Conservation (phyloP, 2,888 invertebrate species). For the Hirtodrosophila alboralis region DNA sequence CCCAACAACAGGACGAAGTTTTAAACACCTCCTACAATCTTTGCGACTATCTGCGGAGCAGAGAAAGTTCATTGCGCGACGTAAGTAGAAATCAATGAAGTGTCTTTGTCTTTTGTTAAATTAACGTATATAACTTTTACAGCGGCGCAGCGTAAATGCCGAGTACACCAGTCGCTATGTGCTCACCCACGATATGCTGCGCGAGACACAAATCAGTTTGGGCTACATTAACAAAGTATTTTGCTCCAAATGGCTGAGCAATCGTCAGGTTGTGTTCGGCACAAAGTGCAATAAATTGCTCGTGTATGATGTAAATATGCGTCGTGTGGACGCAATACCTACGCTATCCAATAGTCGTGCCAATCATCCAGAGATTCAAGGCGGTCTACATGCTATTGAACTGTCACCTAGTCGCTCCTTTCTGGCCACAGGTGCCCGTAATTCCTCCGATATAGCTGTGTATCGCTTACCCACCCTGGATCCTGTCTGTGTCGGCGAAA, state of each 20-base stretch:
- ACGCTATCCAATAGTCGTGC: slow-evolving; percentile 88
- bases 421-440: slow-evolving; percentile 95
- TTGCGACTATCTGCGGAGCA: slow-evolving; percentile 92
- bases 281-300: slow-evolving; percentile 98
- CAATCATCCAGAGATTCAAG: slow-evolving; percentile 86
- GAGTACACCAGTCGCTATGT: slow-evolving; percentile 94
- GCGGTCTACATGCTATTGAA: slow-evolving; percentile 96
- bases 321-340: slow-evolving; percentile 94
- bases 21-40: slow-evolving; percentile 93
- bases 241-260: slow-evolving; percentile 97
- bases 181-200: slow-evolving; percentile 94
- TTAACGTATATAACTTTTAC: slow-evolving; percentile 74
- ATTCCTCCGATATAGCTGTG: slow-evolving; percentile 96
- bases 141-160: slow-evolving; percentile 87
- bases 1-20: slow-evolving; percentile 89
- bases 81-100: slow-evolving; percentile 76
- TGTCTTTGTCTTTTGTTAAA: slow-evolving; percentile 3
- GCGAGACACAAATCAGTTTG: slow-evolving; percentile 92
- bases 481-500: slow-evolving; percentile 96
- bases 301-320: slow-evolving; percentile 95
- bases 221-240: slow-evolving; percentile 96
- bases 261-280: slow-evolving; percentile 97
- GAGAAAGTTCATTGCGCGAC: slow-evolving; percentile 90
- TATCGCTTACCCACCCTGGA: slow-evolving; percentile 95
- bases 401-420: slow-evolving; percentile 96